A percentile compares a stretch with the other conserved stretches of the same genome.
Evolutionary conservation across 2,888 invertebrate genomes (phyloP).

Genomic region (Archips xylosteana): DNA sequence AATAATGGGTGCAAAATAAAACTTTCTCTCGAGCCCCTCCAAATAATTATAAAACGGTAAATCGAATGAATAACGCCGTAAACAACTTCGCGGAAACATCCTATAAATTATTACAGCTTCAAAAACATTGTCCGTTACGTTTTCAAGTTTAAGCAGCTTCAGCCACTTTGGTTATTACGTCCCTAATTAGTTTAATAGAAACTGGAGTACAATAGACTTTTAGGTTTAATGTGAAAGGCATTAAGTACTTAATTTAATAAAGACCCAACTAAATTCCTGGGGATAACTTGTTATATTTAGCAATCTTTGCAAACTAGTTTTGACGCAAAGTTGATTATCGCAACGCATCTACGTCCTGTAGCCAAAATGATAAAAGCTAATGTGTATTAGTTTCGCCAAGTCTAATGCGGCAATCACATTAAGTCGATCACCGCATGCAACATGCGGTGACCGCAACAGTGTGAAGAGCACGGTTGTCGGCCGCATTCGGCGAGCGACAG

Average conservation of each 20-base stretch:
- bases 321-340: too few relatives aligned
- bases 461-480: too few relatives aligned
- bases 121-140: slow-evolving; percentile 16
- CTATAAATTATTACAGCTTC: slow-evolving; percentile 26
- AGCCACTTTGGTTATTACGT: slow-evolving; percentile 1
- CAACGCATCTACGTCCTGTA: too few relatives aligned
- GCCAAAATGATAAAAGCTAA: too few relatives aligned
- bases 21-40: slow-evolving; percentile 22
- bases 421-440: too few relatives aligned
- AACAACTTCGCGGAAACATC: slow-evolving; percentile 34
- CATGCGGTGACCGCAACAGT: too few relatives aligned
- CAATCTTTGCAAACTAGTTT: too few relatives aligned
- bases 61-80: slow-evolving; percentile 35
- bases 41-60: slow-evolving; percentile 35
- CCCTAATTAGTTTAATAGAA: background rate
- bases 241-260: background rate
- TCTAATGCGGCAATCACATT: too few relatives aligned
- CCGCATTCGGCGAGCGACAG: too few relatives aligned
- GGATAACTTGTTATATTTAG: background rate
- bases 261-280: background rate
- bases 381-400: too few relatives aligned
- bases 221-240: background rate
- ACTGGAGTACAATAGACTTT: background rate
- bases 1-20: slow-evolving; percentile 31
- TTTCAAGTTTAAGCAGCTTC: slow-evolving; percentile 4